Evolutionary conservation across 2,888 invertebrate species (phyloP), one percentile per base, ranked within the genome.

Genomic region (Tachystola acroxantha): DNA sequence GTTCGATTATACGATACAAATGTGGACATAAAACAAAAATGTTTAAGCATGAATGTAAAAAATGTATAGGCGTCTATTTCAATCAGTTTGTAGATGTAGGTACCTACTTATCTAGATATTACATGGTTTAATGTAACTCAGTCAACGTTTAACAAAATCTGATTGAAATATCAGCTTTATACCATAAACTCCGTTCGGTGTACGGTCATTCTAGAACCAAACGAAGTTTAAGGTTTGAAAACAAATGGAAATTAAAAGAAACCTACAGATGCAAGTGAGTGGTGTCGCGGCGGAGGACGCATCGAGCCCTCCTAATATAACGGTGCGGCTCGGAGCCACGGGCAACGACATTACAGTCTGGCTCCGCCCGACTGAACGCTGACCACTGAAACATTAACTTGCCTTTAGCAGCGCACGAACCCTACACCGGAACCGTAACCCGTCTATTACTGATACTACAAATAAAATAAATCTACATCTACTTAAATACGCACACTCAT

Each of bases 321-420:
- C 36, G 73, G 62, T 64, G 70, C 66, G 71, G 70, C 71, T 63
- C 50, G 66, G 53, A 67, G 69, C 74, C 72, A 55, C 55, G 49
- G 59, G 61, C 53, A 64, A 22, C 22, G 19, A 28, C 12, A 10
- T 66, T 85, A 86, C 62, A 85, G 69, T 79, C 77, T 78, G 73
- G 84, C 84, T 65, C 82, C 84, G 53, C 62, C 66, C 64, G 85
- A 81, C 66, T 85, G 85, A 65, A 85, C 69, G 79, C 58, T 74
- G 78, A 80, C 64, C 74, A 84, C 86, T 86, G 86, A 84, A 86
- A 86, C 66, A 81, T 80, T 61, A 80, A 82, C 65, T 72, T 64
- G 58, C 56, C 46, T 81, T 85, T 76, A 82, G 63, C 64, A 65
- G 63, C 52, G 52, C 48, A 49, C 53, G 53, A 66, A 57, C 61